Conservation (phyloP, 2,113 vertebrate genomes). For the Triplophysa siluroides region DNA sequence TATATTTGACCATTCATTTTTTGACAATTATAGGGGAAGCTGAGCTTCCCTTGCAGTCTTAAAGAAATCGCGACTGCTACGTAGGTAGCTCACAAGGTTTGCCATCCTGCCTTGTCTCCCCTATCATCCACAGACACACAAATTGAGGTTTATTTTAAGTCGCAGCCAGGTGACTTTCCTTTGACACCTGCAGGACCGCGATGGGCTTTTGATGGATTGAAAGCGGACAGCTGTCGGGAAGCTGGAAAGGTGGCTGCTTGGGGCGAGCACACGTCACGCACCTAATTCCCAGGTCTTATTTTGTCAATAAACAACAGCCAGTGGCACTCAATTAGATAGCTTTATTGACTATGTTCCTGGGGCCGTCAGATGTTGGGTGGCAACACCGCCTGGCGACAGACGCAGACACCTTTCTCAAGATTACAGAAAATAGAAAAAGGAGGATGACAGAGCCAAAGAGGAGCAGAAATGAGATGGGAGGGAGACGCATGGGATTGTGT, state of each 20-base stretch:
- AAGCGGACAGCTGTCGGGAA: constrained; percentile 64
- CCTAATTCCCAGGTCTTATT: constrained; percentile 75
- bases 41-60: too few relatives aligned
- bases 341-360: constrained; percentile 71
- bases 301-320: constrained; percentile 75
- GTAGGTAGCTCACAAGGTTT: neutral
- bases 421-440: constrained; percentile 68
- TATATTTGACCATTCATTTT: too few relatives aligned
- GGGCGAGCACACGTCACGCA: constrained; percentile 51
- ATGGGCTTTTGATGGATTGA: constrained; percentile 64
- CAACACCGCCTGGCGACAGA: constrained; percentile 56
- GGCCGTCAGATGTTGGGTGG: constrained; percentile 68
- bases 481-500: neutral
- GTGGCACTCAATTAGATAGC: constrained; percentile 73
- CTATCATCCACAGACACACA: constrained; percentile 34
- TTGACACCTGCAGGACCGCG: constrained; percentile 47
- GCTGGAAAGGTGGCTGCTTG: constrained; percentile 33
- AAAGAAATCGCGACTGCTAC: too few relatives aligned
- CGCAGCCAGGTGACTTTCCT: constrained; percentile 43
- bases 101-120: constrained; percentile 25
- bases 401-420: constrained; percentile 60
- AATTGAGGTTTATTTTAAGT: constrained; percentile 14
- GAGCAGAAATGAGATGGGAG: constrained; percentile 42
- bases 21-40: too few relatives aligned
- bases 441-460: constrained; percentile 46